A percentile compares a stretch with the other conserved stretches of the same genome.
phyloP scores from a whole-genome alignment of 2,888 invertebrate genomes.

The Holacanthella duospinosa region DNA sequence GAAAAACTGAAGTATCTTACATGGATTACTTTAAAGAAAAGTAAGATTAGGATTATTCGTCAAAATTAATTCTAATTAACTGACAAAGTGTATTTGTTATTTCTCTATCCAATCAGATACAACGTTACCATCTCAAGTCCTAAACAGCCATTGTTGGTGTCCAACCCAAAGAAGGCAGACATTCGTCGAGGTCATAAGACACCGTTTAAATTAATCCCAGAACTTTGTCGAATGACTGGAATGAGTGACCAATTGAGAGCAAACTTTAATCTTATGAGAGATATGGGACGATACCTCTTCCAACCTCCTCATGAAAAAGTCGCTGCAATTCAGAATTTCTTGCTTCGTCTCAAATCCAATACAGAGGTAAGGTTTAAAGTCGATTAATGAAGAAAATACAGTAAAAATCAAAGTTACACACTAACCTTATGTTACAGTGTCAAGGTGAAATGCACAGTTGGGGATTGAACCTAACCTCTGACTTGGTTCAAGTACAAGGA shows the following conservation, averaged over 20 bases:
- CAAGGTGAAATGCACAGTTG: neutral
- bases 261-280: slow-evolving; percentile 76
- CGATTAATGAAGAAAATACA: too few species aligned
- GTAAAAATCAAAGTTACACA: too few species aligned
- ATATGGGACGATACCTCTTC: slow-evolving; percentile 65
- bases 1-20: neutral
- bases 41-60: neutral
- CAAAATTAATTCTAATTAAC: neutral
- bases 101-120: too few species aligned
- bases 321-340: slow-evolving; percentile 53
- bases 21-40: slow-evolving; percentile 11
- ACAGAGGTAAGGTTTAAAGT: slow-evolving; percentile 20
- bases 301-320: slow-evolving; percentile 69
- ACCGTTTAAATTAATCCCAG: slow-evolving; percentile 61
- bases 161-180: slow-evolving; percentile 32
- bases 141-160: slow-evolving; percentile 30
- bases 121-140: slow-evolving; percentile 9
- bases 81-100: neutral
- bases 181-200: slow-evolving; percentile 28
- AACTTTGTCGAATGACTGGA: slow-evolving; percentile 79
- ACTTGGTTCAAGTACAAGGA: slow-evolving; percentile 52
- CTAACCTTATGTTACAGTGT: neutral
- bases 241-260: slow-evolving; percentile 69
- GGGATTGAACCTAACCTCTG: slow-evolving; percentile 43
- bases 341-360: slow-evolving; percentile 38